These are phyloP conservation scores for Zaprionus nigranus DNA, from an alignment of 1,140 invertebrate species.

Conservation along the genomic window DNA sequence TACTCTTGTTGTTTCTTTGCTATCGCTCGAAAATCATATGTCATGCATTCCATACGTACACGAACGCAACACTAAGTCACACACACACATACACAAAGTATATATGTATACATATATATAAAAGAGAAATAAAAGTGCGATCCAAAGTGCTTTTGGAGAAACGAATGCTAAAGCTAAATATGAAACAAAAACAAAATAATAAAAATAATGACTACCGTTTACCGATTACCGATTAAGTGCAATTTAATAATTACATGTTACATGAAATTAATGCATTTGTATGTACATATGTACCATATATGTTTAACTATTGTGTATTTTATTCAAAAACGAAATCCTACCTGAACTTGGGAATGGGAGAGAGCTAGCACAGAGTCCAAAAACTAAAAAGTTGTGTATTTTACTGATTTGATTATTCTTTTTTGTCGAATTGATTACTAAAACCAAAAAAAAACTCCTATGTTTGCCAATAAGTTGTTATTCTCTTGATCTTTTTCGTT, in stretches of 20 bases:
- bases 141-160: constrained; percentile 71
- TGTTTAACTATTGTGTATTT: constrained; percentile 81
- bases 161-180: constrained; percentile 83
- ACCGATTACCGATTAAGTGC: constrained; percentile 67
- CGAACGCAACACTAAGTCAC: constrained; percentile 8
- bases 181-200: constrained; percentile 53
- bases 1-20: constrained; percentile 34
- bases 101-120: constrained; percentile 1
- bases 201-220: constrained; percentile 49
- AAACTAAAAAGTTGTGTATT: constrained; percentile 56
- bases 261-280: constrained; percentile 63
- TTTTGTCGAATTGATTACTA: constrained; percentile 57
- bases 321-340: constrained; percentile 75
- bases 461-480: constrained; percentile 40
- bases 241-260: constrained; percentile 45
- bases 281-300: constrained; percentile 51
- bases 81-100: constrained; percentile 8
- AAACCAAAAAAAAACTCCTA: constrained; percentile 21
- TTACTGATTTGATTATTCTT: constrained; percentile 54
- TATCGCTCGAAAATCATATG: constrained; percentile 42
- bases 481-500: constrained; percentile 28
- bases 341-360: constrained; percentile 84
- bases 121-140: constrained; percentile 40
- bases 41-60: constrained; percentile 33
- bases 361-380: constrained; percentile 84